Conservation (phyloP, 2,888 invertebrate species). For the Baronia brevicornis region DNA sequence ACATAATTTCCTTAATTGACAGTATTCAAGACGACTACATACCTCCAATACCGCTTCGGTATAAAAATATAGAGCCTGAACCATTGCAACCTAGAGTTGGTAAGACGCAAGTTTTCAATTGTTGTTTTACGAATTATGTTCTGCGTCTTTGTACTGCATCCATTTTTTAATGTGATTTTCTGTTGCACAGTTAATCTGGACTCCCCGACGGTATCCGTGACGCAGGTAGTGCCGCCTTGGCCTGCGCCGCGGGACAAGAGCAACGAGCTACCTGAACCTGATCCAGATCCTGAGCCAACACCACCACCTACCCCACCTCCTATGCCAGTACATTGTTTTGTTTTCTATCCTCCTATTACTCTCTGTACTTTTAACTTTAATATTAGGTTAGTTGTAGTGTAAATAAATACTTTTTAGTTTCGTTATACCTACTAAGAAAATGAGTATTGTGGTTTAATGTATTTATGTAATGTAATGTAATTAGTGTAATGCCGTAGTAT, state of each 20-base stretch:
- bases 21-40: slow-evolving; percentile 65
- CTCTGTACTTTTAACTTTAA: not conserved
- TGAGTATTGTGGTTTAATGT: no score
- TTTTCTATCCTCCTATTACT: slow-evolving; percentile 1
- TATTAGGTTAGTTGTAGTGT: no score
- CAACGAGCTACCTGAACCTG: slow-evolving; percentile 57
- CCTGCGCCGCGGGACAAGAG: slow-evolving; percentile 62
- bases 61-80: slow-evolving; percentile 42
- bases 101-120: slow-evolving; percentile 22
- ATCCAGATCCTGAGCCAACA: slow-evolving; percentile 60
- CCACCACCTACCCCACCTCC: slow-evolving; percentile 63
- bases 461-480: no score
- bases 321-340: slow-evolving; percentile 26
- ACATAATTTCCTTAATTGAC: slow-evolving; percentile 62
- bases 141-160: no score
- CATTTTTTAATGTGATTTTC: no score
- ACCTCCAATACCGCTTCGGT: slow-evolving; percentile 52
- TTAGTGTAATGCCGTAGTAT: no score
- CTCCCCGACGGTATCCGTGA: slow-evolving; percentile 77
- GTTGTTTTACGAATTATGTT: slow-evolving; percentile 1
- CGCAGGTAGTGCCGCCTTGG: slow-evolving; percentile 71
- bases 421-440: no score
- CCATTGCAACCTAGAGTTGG: slow-evolving; percentile 39
- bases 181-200: slow-evolving; percentile 58
- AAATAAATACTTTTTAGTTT: no score